Base-by-base conservation (phyloP, 2,888 invertebrate species). In the Pheosia gnoma region DNA sequence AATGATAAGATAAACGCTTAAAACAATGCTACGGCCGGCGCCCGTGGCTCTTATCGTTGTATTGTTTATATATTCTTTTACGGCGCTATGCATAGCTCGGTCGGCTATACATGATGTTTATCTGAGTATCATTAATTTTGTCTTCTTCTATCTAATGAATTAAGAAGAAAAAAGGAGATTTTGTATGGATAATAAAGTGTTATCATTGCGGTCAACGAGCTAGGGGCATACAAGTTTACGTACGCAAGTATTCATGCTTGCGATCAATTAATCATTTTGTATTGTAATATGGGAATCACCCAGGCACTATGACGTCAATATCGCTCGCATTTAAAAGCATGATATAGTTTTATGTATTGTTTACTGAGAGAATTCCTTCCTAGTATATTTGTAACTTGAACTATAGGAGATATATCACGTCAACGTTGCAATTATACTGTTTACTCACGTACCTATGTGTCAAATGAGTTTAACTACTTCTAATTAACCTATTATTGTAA, bases 1-100 rank as follows among this genome's bases (percentile, higher is more conserved):
- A 9, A 58, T 62, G 81, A 81, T 81, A 81, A 81, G 82, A 81
- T 80, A 81, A 74, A 65, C 56, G 65, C 65, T 66, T 63, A 71
- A 71, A 79, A 79, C 75, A 77, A 73, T 72, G 64, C 10, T 4
- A 36, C 52, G 11, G 36, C 36, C 36, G 72, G 63, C 70, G 74
- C 65, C 66, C 63, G 68, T 68, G 63, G 58, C 68, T 65, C 67
- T 77, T 78, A 80, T 71, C 74, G 56, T 70, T 72, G 72, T 72
- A 74, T 71, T 75, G 75, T 76, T 78, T 77, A 72, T 74, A 67
- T 76, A 69, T 71, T 67, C 62, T 75, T 58, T 60, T 62, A 65
- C 65, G n/a, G 47, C 11, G n/a, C 47, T 47, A 25, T 25, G 2
- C 1, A 25, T 25, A n/a, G n/a, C n/a, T 5, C 47, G 47, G 47